Conservation (phyloP, 2,888 invertebrate species). For the Cephus pulcher region DNA sequence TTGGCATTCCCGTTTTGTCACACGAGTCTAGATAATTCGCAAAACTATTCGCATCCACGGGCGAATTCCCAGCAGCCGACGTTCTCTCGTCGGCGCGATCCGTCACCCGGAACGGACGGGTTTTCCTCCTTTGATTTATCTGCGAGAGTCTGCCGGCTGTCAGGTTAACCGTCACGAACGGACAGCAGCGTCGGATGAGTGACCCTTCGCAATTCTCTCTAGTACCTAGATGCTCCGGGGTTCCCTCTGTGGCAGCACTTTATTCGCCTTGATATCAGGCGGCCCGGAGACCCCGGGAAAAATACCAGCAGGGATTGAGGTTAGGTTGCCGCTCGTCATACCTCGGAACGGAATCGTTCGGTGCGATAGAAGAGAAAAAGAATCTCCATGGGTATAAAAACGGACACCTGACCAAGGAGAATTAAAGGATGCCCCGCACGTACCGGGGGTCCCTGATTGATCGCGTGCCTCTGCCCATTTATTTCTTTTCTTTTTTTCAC, state of each 20-base stretch:
- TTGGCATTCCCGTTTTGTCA: too few species aligned
- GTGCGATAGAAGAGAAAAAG: not conserved
- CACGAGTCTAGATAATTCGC: not conserved
- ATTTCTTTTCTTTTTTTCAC: too few species aligned
- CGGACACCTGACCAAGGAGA: not conserved
- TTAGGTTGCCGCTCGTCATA: too few species aligned
- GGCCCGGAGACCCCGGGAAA: not conserved
- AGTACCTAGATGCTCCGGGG: not conserved
- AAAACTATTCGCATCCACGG: constrained; percentile 30
- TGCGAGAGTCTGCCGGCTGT: not conserved
- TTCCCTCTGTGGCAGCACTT: too few species aligned
- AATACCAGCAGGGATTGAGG: not conserved
- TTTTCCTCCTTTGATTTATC: not conserved
- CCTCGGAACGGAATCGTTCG: not conserved
- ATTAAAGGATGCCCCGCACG: not conserved
- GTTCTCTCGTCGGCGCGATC: not conserved
- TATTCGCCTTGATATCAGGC: too few species aligned
- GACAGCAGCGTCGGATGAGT: not conserved
- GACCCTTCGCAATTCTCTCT: not conserved
- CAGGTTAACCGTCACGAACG: not conserved
- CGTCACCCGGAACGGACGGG: not conserved
- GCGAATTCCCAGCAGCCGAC: not conserved
- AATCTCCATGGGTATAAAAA: not conserved
- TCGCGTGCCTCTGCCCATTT: not conserved
- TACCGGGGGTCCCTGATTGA: not conserved